A percentile compares a stretch with the other conserved stretches of the same genome.
phyloP scores from a whole-genome alignment of 2,888 invertebrate species.

The Invenusta paracnida region DNA sequence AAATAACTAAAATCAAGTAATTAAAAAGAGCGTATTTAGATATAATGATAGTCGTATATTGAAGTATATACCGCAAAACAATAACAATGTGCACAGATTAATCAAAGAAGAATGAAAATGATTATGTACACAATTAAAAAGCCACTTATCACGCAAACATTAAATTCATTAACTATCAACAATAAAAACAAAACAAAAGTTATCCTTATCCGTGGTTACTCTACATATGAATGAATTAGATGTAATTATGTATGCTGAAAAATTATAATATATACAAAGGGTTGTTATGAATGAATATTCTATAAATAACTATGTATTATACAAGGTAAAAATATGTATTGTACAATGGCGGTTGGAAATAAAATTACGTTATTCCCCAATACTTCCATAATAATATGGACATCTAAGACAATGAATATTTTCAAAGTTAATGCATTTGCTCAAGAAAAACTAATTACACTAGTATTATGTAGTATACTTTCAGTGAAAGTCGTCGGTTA shows the following conservation, averaged over 20 bases:
- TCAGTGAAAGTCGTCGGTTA: constrained; percentile 15
- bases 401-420: constrained; percentile 20
- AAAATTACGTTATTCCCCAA: background rate
- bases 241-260: background rate
- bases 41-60: constrained; percentile 7
- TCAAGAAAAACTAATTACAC: constrained; percentile 1
- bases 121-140: constrained; percentile 25
- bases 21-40: background rate
- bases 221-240: background rate
- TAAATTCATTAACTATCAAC: constrained; percentile 8
- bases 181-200: constrained; percentile 26
- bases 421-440: background rate
- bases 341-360: background rate
- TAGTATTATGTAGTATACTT: background rate
- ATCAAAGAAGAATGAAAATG: constrained; percentile 3
- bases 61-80: constrained; percentile 18
- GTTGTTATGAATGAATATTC: background rate
- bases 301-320: background rate
- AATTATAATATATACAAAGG: background rate
- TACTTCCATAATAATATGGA: background rate
- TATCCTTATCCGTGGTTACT: background rate
- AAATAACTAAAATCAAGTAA: too few relatives aligned
- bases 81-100: constrained; percentile 26
- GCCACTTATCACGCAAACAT: constrained; percentile 18
- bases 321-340: background rate